Evolutionary conservation across 2,888 invertebrate genomes (phyloP), one percentile per base, ranked within the genome.

Genomic region (Oscheius myriophilus): DNA sequence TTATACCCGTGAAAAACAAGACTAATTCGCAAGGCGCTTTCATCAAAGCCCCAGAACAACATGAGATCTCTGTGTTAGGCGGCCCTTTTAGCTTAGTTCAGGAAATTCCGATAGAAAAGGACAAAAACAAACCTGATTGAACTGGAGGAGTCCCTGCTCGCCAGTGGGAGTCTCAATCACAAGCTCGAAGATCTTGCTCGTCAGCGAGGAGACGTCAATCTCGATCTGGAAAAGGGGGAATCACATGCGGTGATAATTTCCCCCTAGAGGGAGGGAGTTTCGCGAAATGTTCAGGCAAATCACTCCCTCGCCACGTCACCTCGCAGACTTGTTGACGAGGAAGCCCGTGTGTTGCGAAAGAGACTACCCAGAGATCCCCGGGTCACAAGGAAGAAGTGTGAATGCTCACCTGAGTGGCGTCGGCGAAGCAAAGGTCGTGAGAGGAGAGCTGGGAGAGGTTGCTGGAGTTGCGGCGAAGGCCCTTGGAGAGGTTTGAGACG

Each of bases 151-250:
- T 0, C 72, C 80, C 14, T 69, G 54, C 55, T 82, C 82, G 26
- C 81, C 81, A 18, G 73, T 80, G n/a, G 82, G 82, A 21, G 79
- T 73, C 51, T 65, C 59, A 57, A 82, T 74, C 9, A 61, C 59
- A 16, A 82, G 73, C 52, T 67, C 68, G 71, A 82, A 80, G 2
- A 69, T 66, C 16, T 58, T 51, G 23, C 55, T 42, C 51, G 76
- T 70, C 11, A 67, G 53, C 7, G 79, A 71, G 21, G 72, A 53
- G 53, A 80, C 70, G 70, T 79, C 76, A 69, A 82, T 78, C 69
- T 82, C 82, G 54, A 82, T 75, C 77, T 79, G 71, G n/a, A 78
- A 72, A 53, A 42, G 16, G 23, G 39, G 39, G 21, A 59, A 51
- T 61, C 9, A 39, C 14, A 61, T 45, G 18, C n/a, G n/a, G 25